Percentiles rank a stretch among this genome's conserved stretches.
phyloP scores from a whole-genome alignment of 2,113 vertebrate species.

The Jaculus jaculus region DNA sequence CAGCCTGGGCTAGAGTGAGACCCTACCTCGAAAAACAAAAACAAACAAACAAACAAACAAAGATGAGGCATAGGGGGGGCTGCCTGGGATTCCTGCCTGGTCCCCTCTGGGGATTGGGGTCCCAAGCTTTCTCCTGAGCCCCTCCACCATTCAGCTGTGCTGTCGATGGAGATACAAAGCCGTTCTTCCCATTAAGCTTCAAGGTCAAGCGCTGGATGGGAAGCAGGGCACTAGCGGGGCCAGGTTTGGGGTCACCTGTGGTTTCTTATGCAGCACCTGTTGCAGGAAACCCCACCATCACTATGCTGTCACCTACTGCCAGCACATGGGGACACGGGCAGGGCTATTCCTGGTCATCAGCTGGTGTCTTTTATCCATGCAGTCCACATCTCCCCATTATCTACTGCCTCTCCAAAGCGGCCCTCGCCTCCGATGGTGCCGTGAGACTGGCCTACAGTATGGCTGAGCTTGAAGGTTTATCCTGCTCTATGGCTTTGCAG shows the following conservation, averaged over 20 bases:
- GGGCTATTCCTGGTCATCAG: background rate
- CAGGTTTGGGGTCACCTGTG: background rate
- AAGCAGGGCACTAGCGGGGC: fast-evolving
- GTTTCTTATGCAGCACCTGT: no score
- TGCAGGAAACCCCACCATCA: no score
- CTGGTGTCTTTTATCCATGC: background rate
- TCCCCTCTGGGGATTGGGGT: background rate
- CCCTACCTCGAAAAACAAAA: no score
- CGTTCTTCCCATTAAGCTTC: background rate
- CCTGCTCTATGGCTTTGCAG: no score
- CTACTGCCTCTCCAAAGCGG: background rate
- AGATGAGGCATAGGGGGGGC: background rate
- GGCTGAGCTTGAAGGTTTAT: background rate
- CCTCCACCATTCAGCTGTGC: background rate
- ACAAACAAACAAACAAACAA: no score
- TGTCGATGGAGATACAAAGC: background rate
- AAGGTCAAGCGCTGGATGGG: background rate
- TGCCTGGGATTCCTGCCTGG: background rate
- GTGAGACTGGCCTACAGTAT: fast-evolving
- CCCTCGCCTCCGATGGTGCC: fast-evolving
- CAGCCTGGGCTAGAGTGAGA: no score
- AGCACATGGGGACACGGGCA: background rate
- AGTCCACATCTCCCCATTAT: background rate
- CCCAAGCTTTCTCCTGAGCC: background rate
- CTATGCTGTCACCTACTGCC: background rate